Base-by-base conservation (phyloP, 2,888 invertebrate genomes). In the Pterostichus madidus region DNA sequence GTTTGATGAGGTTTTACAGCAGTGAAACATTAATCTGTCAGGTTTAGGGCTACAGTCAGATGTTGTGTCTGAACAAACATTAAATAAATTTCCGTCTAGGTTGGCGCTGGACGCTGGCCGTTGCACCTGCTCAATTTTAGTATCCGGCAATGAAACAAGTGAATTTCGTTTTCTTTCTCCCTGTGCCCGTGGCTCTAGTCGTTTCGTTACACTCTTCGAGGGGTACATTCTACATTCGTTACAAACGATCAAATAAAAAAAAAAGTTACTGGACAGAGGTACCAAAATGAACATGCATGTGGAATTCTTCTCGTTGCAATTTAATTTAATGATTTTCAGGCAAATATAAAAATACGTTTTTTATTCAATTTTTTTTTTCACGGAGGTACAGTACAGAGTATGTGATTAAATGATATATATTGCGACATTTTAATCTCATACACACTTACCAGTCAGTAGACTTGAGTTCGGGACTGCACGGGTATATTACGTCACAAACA, bases 41-140 rank as follows among this genome's bases (percentile, higher is more conserved):
- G 39, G 64, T 64, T 56, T 56, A 17, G 39, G 44, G 68, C 68
- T 71, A 17, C 46, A 71, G 68, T 71, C 68, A 71, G 68, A 71
- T 71, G 68, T 71, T 71, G 68, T 71, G 68, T 71, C 68, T 71
- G 68, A 71, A 71, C 68, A 71, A 71, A 71, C 68, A 71, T 71
- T 71, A 71, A 71, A 71, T 71, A 71, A 71, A 71, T 71, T 44
- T 71, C 68, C 68, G 68, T 71, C 68, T 71, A 44, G 68, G 68
- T 17, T 71, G 68, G 68, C 68, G 17, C 39, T 64, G 64, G 64
- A 64, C 64, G 64, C 10, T 35, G 68, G 15, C 46, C 39, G 68
- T 44, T 71, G 68, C 68, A 71, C 68, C 68, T 71, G 68, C 68
- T 71, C 68, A 17, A 71, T 71, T 71, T 71, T 71, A 71, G 68